These are phyloP conservation scores for Poeciliopsis turrubarensis DNA, from an alignment of 2,113 vertebrate species.

Conservation along the genomic window DNA sequence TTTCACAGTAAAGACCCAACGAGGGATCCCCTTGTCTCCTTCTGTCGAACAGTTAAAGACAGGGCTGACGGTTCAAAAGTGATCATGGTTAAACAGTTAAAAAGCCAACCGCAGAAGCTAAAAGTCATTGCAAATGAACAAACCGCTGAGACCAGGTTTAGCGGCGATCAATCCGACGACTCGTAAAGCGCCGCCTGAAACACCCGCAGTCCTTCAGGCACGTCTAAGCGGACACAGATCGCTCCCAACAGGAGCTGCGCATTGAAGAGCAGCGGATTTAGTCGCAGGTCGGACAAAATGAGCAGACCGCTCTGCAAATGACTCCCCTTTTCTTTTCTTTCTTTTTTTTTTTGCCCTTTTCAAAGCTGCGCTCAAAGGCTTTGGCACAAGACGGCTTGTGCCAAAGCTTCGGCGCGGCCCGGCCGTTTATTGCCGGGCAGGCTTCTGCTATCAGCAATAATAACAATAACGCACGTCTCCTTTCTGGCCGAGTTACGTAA, in stretches of 20 bases:
- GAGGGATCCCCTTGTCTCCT: too few species aligned
- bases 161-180: background rate
- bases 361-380: conserved; percentile 13
- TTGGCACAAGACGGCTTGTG: conserved; percentile 2
- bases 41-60: too few species aligned
- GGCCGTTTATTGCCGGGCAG: conserved; percentile 3
- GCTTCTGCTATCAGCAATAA: background rate
- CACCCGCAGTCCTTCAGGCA: background rate
- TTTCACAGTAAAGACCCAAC: too few species aligned
- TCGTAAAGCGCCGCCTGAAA: background rate
- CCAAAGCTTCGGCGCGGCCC: conserved; percentile 1
- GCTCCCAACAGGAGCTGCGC: background rate
- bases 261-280: conserved; percentile 16
- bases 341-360: background rate
- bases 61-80: too few species aligned
- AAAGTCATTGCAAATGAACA: too few species aligned
- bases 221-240: background rate
- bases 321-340: conserved; percentile 5
- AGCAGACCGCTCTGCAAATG: conserved; percentile 20
- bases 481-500: background rate
- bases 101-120: too few species aligned
- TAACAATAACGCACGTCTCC: background rate
- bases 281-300: conserved; percentile 1
- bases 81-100: too few species aligned
- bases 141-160: background rate